These are phyloP conservation scores for Chiloscyllium plagiosum DNA, from an alignment of 2,113 vertebrate species.

Conservation along the genomic window DNA sequence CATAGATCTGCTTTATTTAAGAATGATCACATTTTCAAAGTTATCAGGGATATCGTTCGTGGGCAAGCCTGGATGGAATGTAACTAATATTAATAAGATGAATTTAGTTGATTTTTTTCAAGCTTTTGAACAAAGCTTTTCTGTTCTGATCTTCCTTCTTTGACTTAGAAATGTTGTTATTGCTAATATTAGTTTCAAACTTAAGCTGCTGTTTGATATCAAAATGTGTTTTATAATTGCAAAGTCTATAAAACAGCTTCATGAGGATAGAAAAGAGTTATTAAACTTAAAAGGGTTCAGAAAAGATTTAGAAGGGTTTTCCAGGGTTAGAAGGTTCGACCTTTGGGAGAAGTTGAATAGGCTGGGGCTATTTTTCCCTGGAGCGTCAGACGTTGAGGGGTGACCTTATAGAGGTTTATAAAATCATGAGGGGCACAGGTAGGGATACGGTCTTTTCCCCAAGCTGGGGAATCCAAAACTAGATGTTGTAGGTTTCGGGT, in stretches of 20 bases:
- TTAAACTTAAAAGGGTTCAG: too few species aligned
- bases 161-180: neutral
- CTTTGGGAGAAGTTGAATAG: too few species aligned
- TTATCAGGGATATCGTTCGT: neutral
- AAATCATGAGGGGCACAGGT: too few species aligned
- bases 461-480: too few species aligned
- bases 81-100: neutral
- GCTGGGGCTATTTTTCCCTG: too few species aligned
- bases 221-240: neutral
- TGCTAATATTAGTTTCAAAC: neutral
- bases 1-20: neutral
- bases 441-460: too few species aligned
- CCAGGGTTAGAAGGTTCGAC: too few species aligned
- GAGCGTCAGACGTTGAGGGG: too few species aligned
- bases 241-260: neutral
- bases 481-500: too few species aligned
- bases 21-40: neutral
- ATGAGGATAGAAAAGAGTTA: neutral
- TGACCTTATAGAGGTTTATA: too few species aligned
- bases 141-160: neutral
- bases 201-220: neutral
- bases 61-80: neutral
- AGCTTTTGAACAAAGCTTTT: neutral
- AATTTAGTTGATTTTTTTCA: neutral
- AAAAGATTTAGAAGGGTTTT: too few species aligned